A percentile compares a stretch with the other conserved stretches of the same genome.
Evolutionary conservation across 2,113 vertebrate genomes (phyloP).

Genomic region (Geococcyx californianus): DNA sequence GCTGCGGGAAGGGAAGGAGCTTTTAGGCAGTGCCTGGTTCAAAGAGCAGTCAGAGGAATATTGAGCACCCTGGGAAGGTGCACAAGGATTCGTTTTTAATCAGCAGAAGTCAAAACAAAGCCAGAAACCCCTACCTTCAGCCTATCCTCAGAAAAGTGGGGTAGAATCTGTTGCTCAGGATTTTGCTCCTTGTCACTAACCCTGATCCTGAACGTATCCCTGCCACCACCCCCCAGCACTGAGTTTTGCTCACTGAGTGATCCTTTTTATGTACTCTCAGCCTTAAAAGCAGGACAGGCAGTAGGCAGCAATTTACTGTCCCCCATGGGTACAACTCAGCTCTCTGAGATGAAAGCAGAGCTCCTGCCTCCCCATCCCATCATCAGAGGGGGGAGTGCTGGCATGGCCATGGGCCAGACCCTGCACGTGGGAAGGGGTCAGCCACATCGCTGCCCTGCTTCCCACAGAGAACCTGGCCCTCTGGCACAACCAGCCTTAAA

Average conservation of each 20-base stretch:
- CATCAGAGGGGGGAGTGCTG: too few species aligned
- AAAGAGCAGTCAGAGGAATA: neutral
- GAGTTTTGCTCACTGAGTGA: neutral
- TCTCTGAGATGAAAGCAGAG: neutral
- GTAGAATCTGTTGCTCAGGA: neutral
- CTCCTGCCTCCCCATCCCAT: neutral
- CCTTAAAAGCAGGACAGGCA: neutral
- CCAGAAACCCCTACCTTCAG: neutral
- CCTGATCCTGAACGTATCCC: neutral
- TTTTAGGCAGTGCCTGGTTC: neutral
- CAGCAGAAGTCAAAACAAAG: neutral
- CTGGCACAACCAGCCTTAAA: neutral
- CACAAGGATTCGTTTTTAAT: neutral
- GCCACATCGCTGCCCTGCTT: neutral
- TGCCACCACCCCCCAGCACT: neutral
- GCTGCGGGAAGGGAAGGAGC: neutral
- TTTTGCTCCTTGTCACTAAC: neutral
- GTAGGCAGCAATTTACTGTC: neutral
- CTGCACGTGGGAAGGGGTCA: too few species aligned
- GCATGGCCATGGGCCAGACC: too few species aligned
- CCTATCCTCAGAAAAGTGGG: neutral
- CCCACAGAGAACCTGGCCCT: neutral
- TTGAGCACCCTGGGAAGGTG: neutral
- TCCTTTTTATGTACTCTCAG: neutral
- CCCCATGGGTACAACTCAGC: neutral